Evolutionary conservation across 2,888 invertebrate species (phyloP).

Genomic region (Mechanitis mazaeus): DNA sequence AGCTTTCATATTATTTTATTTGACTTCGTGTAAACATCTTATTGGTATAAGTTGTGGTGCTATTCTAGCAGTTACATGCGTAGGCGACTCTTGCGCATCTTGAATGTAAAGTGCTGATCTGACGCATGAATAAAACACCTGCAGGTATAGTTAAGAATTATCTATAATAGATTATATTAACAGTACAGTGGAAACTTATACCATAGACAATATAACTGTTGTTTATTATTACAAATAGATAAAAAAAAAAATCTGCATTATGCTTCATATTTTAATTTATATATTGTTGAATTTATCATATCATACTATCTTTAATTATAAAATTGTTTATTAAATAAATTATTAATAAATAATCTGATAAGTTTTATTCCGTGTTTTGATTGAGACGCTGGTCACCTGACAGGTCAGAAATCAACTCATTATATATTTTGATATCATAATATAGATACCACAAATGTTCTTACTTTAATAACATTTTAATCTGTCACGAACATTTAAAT

Average conservation of each 20-base stretch:
- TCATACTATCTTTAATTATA: background rate
- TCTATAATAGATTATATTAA: slow-evolving; percentile 24
- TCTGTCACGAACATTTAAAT: slow-evolving; percentile 28
- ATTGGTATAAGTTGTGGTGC: slow-evolving; percentile 48
- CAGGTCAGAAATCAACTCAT: too few species aligned
- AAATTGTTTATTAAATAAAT: too few species aligned
- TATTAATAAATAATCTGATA: too few species aligned
- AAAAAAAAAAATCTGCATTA: too few species aligned
- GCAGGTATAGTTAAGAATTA: slow-evolving; percentile 51
- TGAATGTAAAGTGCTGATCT: slow-evolving; percentile 63
- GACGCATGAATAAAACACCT: slow-evolving; percentile 66
- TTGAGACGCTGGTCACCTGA: too few species aligned
- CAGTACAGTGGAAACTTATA: slow-evolving; percentile 24
- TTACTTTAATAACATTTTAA: slow-evolving; percentile 25
- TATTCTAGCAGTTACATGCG: slow-evolving; percentile 54
- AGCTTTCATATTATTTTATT: slow-evolving; percentile 36
- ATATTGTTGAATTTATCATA: background rate
- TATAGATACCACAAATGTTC: slow-evolving; percentile 23
- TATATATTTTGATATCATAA: background rate
- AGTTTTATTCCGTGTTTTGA: too few species aligned
- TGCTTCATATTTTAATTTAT: too few species aligned
- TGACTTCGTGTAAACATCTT: background rate
- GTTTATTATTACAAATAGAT: background rate
- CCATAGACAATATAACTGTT: slow-evolving; percentile 12
- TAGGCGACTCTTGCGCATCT: slow-evolving; percentile 49